phyloP scores from a whole-genome alignment of 1,140 invertebrate species.

The Condylostylus longicornis region DNA sequence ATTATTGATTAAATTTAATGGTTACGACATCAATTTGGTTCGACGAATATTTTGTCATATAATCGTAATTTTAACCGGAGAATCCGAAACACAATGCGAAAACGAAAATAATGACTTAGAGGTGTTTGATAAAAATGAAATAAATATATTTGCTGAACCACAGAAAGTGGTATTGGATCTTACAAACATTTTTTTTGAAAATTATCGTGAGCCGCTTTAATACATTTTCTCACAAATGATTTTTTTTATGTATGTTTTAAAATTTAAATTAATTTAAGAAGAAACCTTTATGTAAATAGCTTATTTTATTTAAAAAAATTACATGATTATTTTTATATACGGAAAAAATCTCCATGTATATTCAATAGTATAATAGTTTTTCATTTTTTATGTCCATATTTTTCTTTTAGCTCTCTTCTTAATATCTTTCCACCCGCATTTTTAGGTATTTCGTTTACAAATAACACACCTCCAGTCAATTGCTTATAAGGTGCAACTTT shows the following conservation, averaged over 20 bases:
- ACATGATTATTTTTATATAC: no score
- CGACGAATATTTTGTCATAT: background rate
- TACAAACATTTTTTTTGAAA: no score
- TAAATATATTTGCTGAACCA: constrained; percentile 22
- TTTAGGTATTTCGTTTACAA: constrained; percentile 55
- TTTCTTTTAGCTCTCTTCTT: constrained; percentile 39
- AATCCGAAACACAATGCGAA: background rate
- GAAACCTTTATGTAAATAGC: no score
- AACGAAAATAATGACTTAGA: constrained; percentile 12
- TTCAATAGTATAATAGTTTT: no score
- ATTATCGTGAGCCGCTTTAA: no score
- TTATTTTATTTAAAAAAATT: no score
- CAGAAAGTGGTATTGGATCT: constrained; percentile 8
- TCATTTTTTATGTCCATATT: no score
- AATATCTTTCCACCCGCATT: constrained; percentile 60
- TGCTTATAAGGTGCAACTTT: constrained; percentile 53
- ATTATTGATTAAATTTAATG: constrained; percentile 2
- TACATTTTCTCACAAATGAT: no score
- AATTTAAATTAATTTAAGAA: no score
- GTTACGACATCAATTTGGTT: constrained; percentile 6
- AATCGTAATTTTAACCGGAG: background rate
- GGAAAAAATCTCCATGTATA: no score
- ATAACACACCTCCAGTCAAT: constrained; percentile 47
- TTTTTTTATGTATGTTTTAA: no score
- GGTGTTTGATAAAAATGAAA: constrained; percentile 23